Percentiles rank a stretch among this genome's conserved stretches.
Evolutionary conservation across 2,113 vertebrate species (phyloP).

Genomic region (Chaenocephalus aceratus): DNA sequence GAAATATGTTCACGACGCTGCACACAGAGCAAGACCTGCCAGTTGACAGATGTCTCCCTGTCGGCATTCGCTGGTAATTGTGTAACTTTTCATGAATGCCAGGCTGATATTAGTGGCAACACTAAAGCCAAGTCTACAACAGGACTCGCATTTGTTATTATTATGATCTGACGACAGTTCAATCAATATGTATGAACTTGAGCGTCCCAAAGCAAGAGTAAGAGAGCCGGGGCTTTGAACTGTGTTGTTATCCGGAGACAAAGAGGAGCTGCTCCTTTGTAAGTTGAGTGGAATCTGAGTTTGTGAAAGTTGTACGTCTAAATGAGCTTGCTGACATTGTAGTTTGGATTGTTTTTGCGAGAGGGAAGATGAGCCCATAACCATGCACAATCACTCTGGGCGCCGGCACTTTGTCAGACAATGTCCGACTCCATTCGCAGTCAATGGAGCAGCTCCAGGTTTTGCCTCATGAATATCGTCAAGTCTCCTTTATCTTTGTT

Average conservation of each 20-base stretch:
- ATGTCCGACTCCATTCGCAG: constrained; percentile 51
- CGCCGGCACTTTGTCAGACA: constrained; percentile 36
- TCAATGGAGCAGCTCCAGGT: constrained; percentile 52
- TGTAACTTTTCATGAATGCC: constrained; percentile 37
- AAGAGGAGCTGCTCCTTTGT: neutral
- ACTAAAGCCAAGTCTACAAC: constrained; percentile 28
- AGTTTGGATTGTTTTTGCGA: constrained; percentile 37
- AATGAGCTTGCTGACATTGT: constrained; percentile 48
- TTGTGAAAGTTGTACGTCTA: constrained; percentile 21
- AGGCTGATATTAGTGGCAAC: constrained; percentile 21
- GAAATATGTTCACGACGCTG: constrained; percentile 44
- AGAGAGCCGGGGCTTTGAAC: constrained; percentile 29
- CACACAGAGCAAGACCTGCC: constrained; percentile 28
- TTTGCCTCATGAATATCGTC: constrained; percentile 61
- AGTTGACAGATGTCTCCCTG: constrained; percentile 51
- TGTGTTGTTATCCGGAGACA: constrained; percentile 27
- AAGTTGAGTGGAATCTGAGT: constrained; percentile 19
- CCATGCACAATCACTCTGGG: constrained; percentile 28
- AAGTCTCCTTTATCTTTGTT: constrained; percentile 48
- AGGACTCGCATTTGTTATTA: constrained; percentile 56
- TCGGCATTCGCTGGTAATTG: constrained; percentile 40
- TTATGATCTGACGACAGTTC: constrained; percentile 48
- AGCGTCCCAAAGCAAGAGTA: constrained; percentile 23
- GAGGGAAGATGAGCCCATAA: constrained; percentile 40
- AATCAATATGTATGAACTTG: constrained; percentile 60